Evolutionary conservation across 1,140 invertebrate genomes (phyloP).

Genomic region (Geopemphigus sp.): DNA sequence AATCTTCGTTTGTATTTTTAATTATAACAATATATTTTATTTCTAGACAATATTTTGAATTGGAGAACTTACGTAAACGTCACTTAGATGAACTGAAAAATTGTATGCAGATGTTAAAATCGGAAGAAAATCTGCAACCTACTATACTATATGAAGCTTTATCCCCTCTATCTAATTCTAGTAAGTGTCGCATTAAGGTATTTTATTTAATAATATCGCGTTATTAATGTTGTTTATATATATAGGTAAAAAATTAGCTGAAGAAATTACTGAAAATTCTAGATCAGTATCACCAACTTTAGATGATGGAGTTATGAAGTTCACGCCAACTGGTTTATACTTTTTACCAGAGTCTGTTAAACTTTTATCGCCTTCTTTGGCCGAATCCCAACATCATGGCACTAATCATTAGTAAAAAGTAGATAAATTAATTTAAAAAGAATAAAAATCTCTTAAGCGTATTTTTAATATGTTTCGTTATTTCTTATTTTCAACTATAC

Average conservation of each 20-base stretch:
- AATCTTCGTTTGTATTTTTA: neutral
- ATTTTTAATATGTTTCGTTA: conserved; percentile 38
- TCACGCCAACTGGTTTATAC: conserved; percentile 43
- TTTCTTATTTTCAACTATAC: conserved; percentile 27
- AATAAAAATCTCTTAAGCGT: conserved; percentile 35
- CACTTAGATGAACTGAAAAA: conserved; percentile 39
- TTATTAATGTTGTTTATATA: neutral
- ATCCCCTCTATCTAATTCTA: conserved; percentile 30
- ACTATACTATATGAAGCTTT: conserved; percentile 45
- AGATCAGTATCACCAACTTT: conserved; percentile 31
- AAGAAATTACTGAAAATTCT: conserved; percentile 23
- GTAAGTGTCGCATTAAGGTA: neutral
- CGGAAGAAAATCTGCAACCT: conserved; percentile 6
- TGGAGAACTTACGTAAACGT: conserved; percentile 39
- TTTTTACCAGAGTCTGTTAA: conserved; percentile 36
- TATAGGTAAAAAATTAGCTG: conserved; percentile 36
- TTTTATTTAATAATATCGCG: neutral
- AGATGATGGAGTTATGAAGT: conserved; percentile 30
- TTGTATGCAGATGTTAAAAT: conserved; percentile 37
- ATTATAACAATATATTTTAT: neutral
- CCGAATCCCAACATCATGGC: conserved; percentile 19
- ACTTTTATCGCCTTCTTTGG: conserved; percentile 15
- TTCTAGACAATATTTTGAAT: conserved; percentile 37
- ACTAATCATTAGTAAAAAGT: neutral
- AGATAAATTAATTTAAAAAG: conserved; percentile 14